Evolutionary conservation across 2,113 vertebrate species (phyloP).

Genomic region (Typhlomys cinereus): DNA sequence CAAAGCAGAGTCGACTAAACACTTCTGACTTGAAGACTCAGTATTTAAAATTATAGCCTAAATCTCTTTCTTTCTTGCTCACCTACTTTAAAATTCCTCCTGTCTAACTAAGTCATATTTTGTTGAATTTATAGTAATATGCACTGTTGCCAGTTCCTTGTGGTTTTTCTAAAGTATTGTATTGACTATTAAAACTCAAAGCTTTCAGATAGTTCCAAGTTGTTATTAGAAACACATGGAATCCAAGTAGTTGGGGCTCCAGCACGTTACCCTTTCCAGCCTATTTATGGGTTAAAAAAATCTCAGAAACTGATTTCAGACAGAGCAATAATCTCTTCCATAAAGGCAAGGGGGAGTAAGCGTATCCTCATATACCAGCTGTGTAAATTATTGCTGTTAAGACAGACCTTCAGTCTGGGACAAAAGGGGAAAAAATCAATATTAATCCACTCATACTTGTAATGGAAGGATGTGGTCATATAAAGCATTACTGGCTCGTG

Average conservation of each 20-base stretch:
- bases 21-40: not conserved
- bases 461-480: conserved; percentile 85
- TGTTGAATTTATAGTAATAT: not conserved
- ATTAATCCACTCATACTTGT: conserved; percentile 86
- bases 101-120: not conserved
- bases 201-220: conserved; percentile 54
- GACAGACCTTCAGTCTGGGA: conserved; percentile 78
- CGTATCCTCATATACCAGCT: conserved; percentile 69
- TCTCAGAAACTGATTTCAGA: conserved; percentile 64
- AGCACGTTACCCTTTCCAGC: conserved; percentile 49
- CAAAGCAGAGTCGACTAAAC: not conserved
- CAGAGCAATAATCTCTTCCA: conserved; percentile 68
- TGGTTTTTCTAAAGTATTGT: conserved; percentile 49
- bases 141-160: conserved; percentile 19
- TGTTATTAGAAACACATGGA: conserved; percentile 43
- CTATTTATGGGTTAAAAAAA: conserved; percentile 77
- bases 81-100: not conserved
- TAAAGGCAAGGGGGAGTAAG: conserved; percentile 67
- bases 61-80: not conserved
- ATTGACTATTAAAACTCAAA: conserved; percentile 56
- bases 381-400: conserved; percentile 83
- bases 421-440: conserved; percentile 83
- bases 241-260: conserved; percentile 36
- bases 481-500: conserved; percentile 77
- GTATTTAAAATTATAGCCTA: not conserved